Evolutionary conservation across 2,888 invertebrate species (phyloP).

Genomic region (Dysmachus trigonus): DNA sequence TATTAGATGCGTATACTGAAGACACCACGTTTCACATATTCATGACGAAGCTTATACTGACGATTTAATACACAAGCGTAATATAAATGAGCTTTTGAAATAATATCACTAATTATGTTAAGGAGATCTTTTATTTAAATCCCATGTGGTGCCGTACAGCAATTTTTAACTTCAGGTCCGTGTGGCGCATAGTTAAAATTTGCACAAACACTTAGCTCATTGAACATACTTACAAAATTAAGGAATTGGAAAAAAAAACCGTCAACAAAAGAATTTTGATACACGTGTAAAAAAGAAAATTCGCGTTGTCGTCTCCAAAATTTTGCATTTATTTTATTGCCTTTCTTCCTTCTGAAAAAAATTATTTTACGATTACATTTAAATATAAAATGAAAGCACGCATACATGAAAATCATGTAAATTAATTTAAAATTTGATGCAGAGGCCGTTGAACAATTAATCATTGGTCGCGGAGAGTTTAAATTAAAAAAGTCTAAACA

Average conservation of each 20-base stretch:
- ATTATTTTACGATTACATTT: not conserved
- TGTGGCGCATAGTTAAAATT: not conserved
- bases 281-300: not conserved
- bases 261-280: not conserved
- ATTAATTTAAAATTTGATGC: not conserved
- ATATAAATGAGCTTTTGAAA: not conserved
- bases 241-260: not conserved
- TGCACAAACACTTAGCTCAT: not conserved
- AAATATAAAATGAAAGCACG: not conserved
- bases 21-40: not conserved
- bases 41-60: slow-evolving; percentile 6
- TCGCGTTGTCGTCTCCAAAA: not conserved
- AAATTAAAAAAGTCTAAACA: not conserved
- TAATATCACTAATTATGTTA: not conserved
- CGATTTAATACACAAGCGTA: not conserved
- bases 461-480: not conserved
- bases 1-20: slow-evolving; percentile 7
- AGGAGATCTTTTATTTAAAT: not conserved
- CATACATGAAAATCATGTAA: not conserved
- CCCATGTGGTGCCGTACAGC: not conserved
- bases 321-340: not conserved
- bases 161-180: not conserved
- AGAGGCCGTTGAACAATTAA: not conserved
- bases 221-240: not conserved
- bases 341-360: not conserved